These are phyloP conservation scores for Bellardia bayeri DNA, from an alignment of 2,888 invertebrate genomes.

Conservation along the genomic window DNA sequence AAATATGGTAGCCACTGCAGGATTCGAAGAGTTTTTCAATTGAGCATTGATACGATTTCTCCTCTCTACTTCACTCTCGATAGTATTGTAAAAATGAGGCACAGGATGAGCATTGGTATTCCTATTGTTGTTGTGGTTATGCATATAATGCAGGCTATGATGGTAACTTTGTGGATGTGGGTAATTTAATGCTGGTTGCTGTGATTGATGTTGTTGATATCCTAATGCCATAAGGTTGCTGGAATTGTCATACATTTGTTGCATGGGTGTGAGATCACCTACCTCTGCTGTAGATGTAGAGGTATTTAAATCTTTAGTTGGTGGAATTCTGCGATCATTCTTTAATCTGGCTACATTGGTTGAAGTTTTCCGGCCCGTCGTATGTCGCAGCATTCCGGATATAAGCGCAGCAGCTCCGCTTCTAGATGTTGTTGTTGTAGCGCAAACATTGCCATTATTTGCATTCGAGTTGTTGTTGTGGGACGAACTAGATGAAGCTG, in stretches of 20 bases:
- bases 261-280: constrained; percentile 77
- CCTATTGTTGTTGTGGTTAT: constrained; percentile 75
- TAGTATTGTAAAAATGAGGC: constrained; percentile 81
- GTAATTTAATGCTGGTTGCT: constrained; percentile 60
- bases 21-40: constrained; percentile 76
- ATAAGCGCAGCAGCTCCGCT: constrained; percentile 73
- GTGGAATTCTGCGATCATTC: constrained; percentile 56
- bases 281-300: constrained; percentile 79
- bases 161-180: constrained; percentile 72
- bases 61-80: constrained; percentile 83
- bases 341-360: constrained; percentile 57
- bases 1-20: constrained; percentile 82
- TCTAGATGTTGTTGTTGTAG: constrained; percentile 26
- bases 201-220: constrained; percentile 76
- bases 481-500: constrained; percentile 76
- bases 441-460: constrained; percentile 14
- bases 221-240: constrained; percentile 82
- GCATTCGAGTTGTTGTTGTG: constrained; percentile 75
- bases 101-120: constrained; percentile 76
- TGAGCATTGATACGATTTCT: constrained; percentile 83
- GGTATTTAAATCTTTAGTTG: constrained; percentile 78
- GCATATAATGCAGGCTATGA: constrained; percentile 76
- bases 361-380: constrained; percentile 74
- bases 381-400: constrained; percentile 76
- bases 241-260: constrained; percentile 81